Evolutionary conservation across 2,113 vertebrate species (phyloP).

Genomic region (Coreoperca whiteheadi): DNA sequence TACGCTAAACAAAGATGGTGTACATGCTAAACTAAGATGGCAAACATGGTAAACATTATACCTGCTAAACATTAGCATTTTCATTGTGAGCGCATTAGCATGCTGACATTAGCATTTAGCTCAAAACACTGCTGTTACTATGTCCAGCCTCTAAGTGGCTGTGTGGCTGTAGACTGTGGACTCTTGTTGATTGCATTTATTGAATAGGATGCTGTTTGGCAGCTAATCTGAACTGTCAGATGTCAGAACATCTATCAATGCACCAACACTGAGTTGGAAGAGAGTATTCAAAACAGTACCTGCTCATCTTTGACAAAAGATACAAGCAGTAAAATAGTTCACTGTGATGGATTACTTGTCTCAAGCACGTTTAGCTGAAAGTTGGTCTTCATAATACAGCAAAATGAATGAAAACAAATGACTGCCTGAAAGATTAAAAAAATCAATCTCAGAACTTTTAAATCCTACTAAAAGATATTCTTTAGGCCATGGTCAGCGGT

Average conservation of each 20-base stretch:
- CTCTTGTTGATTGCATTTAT: not conserved
- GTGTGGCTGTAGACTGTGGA: not conserved
- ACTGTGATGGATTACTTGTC: not conserved
- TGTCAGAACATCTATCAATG: not conserved
- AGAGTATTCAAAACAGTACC: no score
- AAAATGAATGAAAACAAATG: constrained; percentile 16
- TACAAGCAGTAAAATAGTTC: not conserved
- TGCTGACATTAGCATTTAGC: not conserved
- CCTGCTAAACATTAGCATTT: not conserved
- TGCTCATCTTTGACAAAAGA: constrained; percentile 4
- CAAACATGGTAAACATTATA: no score
- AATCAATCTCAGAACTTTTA: not conserved
- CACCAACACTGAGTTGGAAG: not conserved
- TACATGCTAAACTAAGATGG: not conserved
- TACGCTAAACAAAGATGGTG: no score
- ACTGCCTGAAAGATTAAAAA: not conserved
- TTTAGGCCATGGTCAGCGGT: not conserved
- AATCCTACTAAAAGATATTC: not conserved
- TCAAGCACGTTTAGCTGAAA: not conserved
- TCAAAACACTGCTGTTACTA: not conserved
- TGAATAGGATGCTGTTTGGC: not conserved
- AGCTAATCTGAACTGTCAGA: not conserved
- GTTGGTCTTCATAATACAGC: not conserved
- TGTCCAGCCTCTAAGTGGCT: not conserved
- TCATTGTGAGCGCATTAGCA: not conserved